Base-by-base conservation (phyloP, 1,140 invertebrate species). In the Leptestheria dahalacensis region DNA sequence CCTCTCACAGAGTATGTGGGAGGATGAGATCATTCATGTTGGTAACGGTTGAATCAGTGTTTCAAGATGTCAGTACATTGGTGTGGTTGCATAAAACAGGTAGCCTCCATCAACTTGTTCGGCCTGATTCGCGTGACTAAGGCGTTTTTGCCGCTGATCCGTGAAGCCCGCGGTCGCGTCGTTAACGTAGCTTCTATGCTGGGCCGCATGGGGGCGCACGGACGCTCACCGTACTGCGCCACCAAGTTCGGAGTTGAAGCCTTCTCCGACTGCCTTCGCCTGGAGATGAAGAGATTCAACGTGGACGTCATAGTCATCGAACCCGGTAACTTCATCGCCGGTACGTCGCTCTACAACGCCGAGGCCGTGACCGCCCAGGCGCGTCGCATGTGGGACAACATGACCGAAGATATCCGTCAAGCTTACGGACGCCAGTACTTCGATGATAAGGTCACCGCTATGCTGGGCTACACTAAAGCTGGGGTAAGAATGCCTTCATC, bases 401-500 rank as follows among this genome's bases (percentile, higher is more conserved):
- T 64, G 79, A 33, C 56, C 65, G 81, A 84, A 62, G 82, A 84
- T 72, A 82, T 84, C 59, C 81, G 81, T 67, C 79, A 81, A 52
- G 82, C 83, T 61, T 88, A 87, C 66, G 84, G 84, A 2, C 79
- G 87, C 70, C 81, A 86, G 67, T 82, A 88, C 66, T 89, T 88
- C 68, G 85, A 88, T 67, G 77, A 80, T 60, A 83, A 84, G 61
- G 77, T 88, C 67, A 72, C 84, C 28, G 79, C 81, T 62, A 73
- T 88, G 61, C 84, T 85, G 66, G 85, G 84, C 66, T 87, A 84
- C 66, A 85, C 82, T 1, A 79, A 82, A 68, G 78, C 75, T 62
- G 76, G 77, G 62, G 79, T 81, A 71, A 75, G 70, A 71, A 63
- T 23, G 25, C 47, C 6, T 3, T n/a, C 15, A 53, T n/a, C 41